A percentile compares a stretch with the other conserved stretches of the same genome.
Evolutionary conservation across 2,797 vertebrate genomes (phyloP).

Genomic region (Peromyscus aztecus): DNA sequence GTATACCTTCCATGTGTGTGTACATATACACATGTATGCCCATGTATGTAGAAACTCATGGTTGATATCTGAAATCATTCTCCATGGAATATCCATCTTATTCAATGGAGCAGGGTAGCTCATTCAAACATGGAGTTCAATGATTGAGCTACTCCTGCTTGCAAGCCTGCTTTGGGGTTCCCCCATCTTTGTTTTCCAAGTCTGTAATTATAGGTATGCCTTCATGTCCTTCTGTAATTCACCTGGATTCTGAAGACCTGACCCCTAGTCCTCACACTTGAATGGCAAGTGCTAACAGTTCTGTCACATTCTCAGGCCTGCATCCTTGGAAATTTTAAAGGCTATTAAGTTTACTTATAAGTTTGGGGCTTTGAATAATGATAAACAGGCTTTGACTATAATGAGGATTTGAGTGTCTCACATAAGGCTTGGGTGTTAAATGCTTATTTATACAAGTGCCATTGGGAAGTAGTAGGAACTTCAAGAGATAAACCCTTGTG

Average conservation of each 20-base stretch:
- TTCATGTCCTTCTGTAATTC: background rate
- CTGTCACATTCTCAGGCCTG: background rate
- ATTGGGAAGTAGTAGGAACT: background rate
- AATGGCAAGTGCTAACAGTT: background rate
- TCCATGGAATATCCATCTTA: background rate
- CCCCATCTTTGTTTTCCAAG: background rate
- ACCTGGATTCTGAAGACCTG: background rate
- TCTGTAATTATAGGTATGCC: background rate
- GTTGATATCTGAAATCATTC: background rate
- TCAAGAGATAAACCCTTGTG: background rate
- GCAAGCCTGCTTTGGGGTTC: background rate
- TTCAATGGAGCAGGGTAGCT: background rate
- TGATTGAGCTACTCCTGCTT: background rate
- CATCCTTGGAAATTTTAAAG: background rate
- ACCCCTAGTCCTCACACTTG: background rate
- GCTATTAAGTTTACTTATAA: background rate
- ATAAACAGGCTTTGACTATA: background rate
- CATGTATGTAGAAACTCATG: background rate
- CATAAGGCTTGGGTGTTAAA: background rate
- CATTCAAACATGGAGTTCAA: background rate
- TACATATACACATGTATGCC: too few species aligned
- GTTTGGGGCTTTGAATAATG: background rate
- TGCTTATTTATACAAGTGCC: too few species aligned
- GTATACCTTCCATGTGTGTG: background rate
- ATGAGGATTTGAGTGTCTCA: background rate